phyloP scores from a whole-genome alignment of 2,888 invertebrate genomes.

The Melanostoma scalare region DNA sequence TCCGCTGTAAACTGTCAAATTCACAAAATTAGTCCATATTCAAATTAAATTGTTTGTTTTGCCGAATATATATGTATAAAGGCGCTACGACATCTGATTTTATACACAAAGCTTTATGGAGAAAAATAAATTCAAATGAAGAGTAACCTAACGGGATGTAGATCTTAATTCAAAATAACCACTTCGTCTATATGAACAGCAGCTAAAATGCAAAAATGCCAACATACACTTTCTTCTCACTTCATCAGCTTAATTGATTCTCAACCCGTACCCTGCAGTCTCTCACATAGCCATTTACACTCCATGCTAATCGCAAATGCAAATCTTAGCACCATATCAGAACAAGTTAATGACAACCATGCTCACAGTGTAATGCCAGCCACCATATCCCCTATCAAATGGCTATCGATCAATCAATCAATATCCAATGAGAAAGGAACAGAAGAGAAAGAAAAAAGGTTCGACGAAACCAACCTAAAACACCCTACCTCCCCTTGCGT shows the following conservation, averaged over 20 bases:
- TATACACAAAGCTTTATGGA: too few relatives aligned
- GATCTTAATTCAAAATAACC: too few relatives aligned
- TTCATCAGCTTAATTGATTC: conserved; percentile 64
- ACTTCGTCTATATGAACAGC: too few relatives aligned
- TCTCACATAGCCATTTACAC: conserved; percentile 56
- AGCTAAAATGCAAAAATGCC: too few relatives aligned
- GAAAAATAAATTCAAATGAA: too few relatives aligned
- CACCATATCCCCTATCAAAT: conserved; percentile 48
- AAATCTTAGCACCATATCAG: conserved; percentile 70
- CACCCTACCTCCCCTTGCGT: conserved; percentile 10
- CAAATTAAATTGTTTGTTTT: too few relatives aligned
- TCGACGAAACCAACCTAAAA: conserved; percentile 4
- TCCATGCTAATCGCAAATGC: conserved; percentile 68
- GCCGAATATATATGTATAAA: too few relatives aligned
- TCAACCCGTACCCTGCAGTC: conserved; percentile 46
- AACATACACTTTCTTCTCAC: not conserved
- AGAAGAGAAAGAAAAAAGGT: not conserved
- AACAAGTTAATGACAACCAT: conserved; percentile 68
- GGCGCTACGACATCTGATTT: too few relatives aligned
- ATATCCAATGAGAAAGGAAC: conserved; percentile 21
- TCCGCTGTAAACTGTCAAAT: too few relatives aligned
- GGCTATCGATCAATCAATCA: conserved; percentile 71
- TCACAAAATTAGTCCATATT: too few relatives aligned
- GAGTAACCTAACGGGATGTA: too few relatives aligned
- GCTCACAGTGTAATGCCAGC: conserved; percentile 48